Evolutionary conservation across 2,888 invertebrate genomes (phyloP).

Genomic region (Cremastinae sp.): DNA sequence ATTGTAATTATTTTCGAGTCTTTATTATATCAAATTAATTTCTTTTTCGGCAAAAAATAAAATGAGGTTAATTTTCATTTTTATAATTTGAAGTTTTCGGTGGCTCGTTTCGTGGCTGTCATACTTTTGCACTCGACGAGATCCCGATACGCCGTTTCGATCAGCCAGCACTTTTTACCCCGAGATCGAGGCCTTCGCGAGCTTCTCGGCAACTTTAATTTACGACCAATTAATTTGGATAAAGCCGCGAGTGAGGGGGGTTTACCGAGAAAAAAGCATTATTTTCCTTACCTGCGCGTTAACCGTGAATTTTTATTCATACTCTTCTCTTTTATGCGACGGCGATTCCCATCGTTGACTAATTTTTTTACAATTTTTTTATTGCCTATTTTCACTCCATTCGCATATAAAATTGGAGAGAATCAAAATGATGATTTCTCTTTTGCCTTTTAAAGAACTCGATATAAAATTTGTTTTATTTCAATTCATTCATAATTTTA

Average conservation of each 20-base stretch:
- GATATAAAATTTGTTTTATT: too few species aligned
- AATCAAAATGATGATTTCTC: too few species aligned
- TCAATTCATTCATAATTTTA: too few species aligned
- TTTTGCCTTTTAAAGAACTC: too few species aligned
- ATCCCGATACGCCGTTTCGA: slow-evolving; percentile 58
- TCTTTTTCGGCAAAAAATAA: too few species aligned
- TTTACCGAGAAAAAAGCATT: slow-evolving; percentile 63
- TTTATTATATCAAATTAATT: too few species aligned
- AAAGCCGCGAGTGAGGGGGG: slow-evolving; percentile 75
- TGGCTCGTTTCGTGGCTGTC: neutral
- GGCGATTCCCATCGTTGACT: slow-evolving; percentile 34
- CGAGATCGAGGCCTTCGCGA: slow-evolving; percentile 29
- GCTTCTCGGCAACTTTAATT: slow-evolving; percentile 76
- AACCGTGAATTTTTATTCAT: slow-evolving; percentile 73
- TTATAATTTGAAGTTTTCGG: too few species aligned
- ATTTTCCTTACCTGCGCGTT: slow-evolving; percentile 79
- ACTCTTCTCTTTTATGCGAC: slow-evolving; percentile 46
- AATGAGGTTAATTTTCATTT: too few species aligned
- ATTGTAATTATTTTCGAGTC: too few species aligned
- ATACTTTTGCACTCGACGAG: slow-evolving; percentile 30
- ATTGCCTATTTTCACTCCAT: slow-evolving; percentile 28
- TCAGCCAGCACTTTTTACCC: slow-evolving; percentile 66
- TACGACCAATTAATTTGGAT: slow-evolving; percentile 81
- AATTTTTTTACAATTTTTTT: slow-evolving; percentile 26
- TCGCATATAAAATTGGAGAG: too few species aligned